phyloP scores from a whole-genome alignment of 2,113 vertebrate genomes.

The Blennius ocellaris region DNA sequence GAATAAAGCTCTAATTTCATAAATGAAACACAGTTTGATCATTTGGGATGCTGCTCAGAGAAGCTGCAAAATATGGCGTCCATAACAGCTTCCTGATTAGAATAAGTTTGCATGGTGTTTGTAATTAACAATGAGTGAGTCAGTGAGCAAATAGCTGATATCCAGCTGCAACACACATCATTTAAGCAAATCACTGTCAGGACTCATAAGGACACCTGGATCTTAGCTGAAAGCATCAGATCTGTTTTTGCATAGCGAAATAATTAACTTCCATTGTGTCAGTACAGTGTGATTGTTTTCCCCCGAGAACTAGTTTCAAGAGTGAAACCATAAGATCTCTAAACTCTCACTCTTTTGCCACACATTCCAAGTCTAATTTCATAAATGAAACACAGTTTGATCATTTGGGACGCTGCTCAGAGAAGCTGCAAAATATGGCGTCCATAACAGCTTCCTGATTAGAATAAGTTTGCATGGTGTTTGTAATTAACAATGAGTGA shows the following conservation, averaged over 20 bases:
- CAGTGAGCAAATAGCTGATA: constrained; percentile 13
- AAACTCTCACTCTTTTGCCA: too few relatives aligned
- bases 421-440: constrained; percentile 7
- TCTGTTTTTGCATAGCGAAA: constrained; percentile 2
- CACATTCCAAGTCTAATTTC: not conserved
- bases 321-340: too few relatives aligned
- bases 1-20: not conserved
- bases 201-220: constrained; percentile 32
- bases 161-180: constrained; percentile 34
- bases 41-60: not conserved
- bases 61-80: constrained; percentile 5
- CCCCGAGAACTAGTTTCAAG: too few relatives aligned
- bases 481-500: constrained; percentile 40
- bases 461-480: constrained; percentile 9
- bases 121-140: constrained; percentile 42
- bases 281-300: not conserved
- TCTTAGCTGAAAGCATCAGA: constrained; percentile 1
- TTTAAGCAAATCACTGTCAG: constrained; percentile 21
- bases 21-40: not conserved
- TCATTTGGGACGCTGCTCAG: not conserved
- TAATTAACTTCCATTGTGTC: constrained; percentile 1
- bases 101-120: constrained; percentile 17
- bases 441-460: constrained; percentile 29
- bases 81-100: constrained; percentile 30
- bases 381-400: not conserved